Evolutionary conservation across 2,888 invertebrate species (phyloP).

Genomic region (Caenorhabditis sp.): DNA sequence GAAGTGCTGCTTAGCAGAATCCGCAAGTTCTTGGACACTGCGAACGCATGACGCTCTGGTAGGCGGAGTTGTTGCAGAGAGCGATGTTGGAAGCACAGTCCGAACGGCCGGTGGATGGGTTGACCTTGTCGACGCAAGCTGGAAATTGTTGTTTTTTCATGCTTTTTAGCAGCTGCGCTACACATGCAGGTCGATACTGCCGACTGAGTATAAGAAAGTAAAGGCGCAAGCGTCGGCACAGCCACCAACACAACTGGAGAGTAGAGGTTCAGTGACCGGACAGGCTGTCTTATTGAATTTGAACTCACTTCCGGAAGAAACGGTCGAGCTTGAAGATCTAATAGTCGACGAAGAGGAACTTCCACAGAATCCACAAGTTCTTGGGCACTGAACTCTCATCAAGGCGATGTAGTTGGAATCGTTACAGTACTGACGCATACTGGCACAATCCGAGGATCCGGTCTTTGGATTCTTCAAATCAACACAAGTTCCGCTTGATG

Average conservation of each 20-base stretch:
- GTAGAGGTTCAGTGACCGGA: too few relatives aligned
- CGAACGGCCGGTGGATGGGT: slow-evolving; percentile 51
- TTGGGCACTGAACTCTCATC: slow-evolving; percentile 61
- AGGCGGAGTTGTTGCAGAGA: slow-evolving; percentile 51
- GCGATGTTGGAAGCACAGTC: slow-evolving; percentile 38
- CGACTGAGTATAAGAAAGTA: too few relatives aligned
- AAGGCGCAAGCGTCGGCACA: too few relatives aligned
- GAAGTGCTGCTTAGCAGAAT: slow-evolving; percentile 30
- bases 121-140: slow-evolving; percentile 50
- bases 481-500: slow-evolving; percentile 42
- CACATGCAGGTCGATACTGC: too few relatives aligned
- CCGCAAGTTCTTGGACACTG: slow-evolving; percentile 59
- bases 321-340: slow-evolving; percentile 24
- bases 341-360: slow-evolving; percentile 30
- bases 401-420: slow-evolving; percentile 54
- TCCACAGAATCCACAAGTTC: slow-evolving; percentile 60
- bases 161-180: too few relatives aligned
- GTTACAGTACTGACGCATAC: slow-evolving; percentile 43
- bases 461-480: slow-evolving; percentile 60
- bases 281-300: too few relatives aligned
- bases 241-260: too few relatives aligned
- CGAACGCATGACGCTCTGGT: slow-evolving; percentile 41
- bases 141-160: not conserved
- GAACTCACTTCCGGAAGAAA: slow-evolving; percentile 46
- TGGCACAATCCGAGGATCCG: slow-evolving; percentile 56